Conservation (phyloP, 1,140 invertebrate species). For the Drosophila sturtevanti region DNA sequence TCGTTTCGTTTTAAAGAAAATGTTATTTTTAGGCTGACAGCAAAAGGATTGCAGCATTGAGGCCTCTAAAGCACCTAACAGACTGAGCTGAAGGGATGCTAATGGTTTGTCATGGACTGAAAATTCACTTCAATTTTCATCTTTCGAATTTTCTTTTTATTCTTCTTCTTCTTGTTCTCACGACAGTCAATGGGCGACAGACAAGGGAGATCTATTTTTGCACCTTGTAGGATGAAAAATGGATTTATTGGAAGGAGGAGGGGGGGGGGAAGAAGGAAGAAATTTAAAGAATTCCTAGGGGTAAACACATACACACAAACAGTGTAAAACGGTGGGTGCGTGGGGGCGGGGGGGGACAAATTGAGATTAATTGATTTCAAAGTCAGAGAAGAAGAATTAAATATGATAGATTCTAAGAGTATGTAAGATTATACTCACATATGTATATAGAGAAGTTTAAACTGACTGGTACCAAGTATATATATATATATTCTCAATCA, state of each 20-base stretch:
- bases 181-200: neutral
- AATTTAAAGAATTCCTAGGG: slow-evolving; percentile 16
- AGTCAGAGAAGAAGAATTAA: neutral
- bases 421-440: too few relatives aligned
- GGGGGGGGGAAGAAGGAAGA: too few relatives aligned
- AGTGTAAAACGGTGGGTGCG: too few relatives aligned
- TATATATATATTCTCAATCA: neutral
- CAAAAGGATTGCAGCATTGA: slow-evolving; percentile 60
- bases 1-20: slow-evolving; percentile 73
- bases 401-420: neutral
- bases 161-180: slow-evolving; percentile 45
- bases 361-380: slow-evolving; percentile 49
- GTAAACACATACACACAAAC: too few relatives aligned
- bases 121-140: slow-evolving; percentile 26
- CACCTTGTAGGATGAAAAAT: slow-evolving; percentile 50
- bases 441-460: too few relatives aligned
- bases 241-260: neutral
- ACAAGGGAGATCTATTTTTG: slow-evolving; percentile 49
- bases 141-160: slow-evolving; percentile 18
- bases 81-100: slow-evolving; percentile 36
- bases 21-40: slow-evolving; percentile 77
- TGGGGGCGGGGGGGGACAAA: slow-evolving; percentile 25
- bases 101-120: slow-evolving; percentile 48
- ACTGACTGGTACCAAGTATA: too few relatives aligned
- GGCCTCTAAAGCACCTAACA: slow-evolving; percentile 35